A percentile compares a stretch with the other conserved stretches of the same genome.
phyloP scores from a whole-genome alignment of 2,113 vertebrate species.

The Chauna torquata region DNA sequence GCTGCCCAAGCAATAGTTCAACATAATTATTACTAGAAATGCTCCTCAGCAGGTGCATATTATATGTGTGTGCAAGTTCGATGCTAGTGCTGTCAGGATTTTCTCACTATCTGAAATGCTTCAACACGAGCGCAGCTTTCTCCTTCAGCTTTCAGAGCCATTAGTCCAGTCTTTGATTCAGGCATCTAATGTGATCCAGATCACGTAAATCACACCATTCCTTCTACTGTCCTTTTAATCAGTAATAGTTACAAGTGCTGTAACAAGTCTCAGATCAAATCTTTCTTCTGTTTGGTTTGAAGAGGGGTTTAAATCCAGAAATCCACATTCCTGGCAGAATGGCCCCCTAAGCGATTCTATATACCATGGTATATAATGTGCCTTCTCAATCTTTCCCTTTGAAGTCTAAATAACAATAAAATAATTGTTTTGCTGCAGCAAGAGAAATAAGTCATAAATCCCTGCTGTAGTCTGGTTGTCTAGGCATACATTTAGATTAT shows the following conservation, averaged over 20 bases:
- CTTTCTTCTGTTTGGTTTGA: not conserved
- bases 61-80: not conserved
- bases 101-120: not conserved
- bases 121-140: not conserved
- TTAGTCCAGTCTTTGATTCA: not conserved
- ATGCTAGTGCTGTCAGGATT: not conserved
- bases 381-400: not conserved
- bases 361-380: not conserved
- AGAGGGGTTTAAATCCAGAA: not conserved
- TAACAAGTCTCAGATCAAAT: not conserved
- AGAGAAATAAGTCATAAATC: not conserved
- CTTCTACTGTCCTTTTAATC: not conserved
- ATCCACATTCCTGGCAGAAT: not conserved
- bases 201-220: rapidly evolving
- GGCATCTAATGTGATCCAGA: not conserved
- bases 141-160: not conserved
- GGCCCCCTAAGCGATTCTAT: not conserved
- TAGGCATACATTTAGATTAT: not conserved
- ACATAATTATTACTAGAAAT: not conserved
- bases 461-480: not conserved
- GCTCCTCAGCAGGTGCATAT: not conserved
- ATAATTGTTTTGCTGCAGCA: not conserved
- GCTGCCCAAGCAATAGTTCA: not conserved
- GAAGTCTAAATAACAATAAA: not conserved
- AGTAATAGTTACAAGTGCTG: not conserved